Conservation (phyloP, 2,113 vertebrate genomes). For the Sarotherodon lohbergeri region DNA sequence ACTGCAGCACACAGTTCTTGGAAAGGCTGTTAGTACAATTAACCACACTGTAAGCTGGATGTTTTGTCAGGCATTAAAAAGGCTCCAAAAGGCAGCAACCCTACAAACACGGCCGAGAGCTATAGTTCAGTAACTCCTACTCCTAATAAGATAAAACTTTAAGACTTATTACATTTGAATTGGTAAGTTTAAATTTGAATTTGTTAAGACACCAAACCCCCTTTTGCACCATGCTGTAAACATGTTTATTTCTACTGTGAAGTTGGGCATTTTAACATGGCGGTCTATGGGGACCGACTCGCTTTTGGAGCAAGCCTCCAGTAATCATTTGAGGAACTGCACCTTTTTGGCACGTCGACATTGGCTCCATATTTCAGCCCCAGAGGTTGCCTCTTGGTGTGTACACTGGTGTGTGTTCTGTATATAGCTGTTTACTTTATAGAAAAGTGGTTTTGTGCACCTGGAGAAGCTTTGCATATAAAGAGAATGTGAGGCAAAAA, state of each 20-base stretch:
- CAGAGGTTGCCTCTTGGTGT: background rate
- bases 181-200: background rate
- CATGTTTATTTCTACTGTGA: background rate
- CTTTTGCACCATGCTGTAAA: background rate
- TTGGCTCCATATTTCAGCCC: background rate
- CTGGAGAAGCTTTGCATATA: background rate
- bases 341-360: background rate
- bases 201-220: background rate
- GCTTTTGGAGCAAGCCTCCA: background rate
- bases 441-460: background rate
- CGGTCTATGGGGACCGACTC: background rate
- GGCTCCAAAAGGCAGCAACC: background rate
- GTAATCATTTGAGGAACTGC: background rate
- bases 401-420: background rate
- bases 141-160: background rate
- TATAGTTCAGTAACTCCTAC: background rate
- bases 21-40: background rate
- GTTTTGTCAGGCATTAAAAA: background rate
- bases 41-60: background rate
- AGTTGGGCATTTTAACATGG: background rate
- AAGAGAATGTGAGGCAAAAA: background rate
- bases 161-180: background rate
- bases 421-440: background rate
- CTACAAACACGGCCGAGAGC: background rate
- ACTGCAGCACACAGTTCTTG: background rate